These are phyloP conservation scores for Leptobrachium ailaonicum DNA, from an alignment of 2,113 vertebrate species.

Conservation along the genomic window DNA sequence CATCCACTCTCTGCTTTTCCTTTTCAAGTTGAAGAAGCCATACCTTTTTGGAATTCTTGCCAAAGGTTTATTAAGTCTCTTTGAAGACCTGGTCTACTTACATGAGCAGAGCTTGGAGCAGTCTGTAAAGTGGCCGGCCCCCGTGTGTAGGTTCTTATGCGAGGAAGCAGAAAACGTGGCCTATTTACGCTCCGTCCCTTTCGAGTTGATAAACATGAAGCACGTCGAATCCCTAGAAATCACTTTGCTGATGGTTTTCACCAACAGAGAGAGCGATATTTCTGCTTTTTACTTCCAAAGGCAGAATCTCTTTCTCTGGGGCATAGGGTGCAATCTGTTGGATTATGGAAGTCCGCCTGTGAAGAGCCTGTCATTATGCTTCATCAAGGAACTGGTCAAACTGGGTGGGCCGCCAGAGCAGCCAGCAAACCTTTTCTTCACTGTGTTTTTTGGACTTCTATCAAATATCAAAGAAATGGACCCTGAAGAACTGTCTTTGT, in stretches of 20 bases:
- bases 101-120: slow-evolving; percentile 61
- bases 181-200: slow-evolving; percentile 76
- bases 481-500: slow-evolving; percentile 61
- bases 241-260: slow-evolving; percentile 72
- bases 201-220: slow-evolving; percentile 71
- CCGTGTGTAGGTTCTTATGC: slow-evolving; percentile 70
- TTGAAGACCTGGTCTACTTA: slow-evolving; percentile 76
- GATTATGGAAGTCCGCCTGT: slow-evolving; percentile 72
- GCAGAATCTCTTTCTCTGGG: slow-evolving; percentile 77
- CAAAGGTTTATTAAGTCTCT: slow-evolving; percentile 77
- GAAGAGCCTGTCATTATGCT: slow-evolving; percentile 69
- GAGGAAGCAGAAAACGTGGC: slow-evolving; percentile 55
- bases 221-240: slow-evolving; percentile 78
- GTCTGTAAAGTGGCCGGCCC: slow-evolving; percentile 74
- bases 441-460: slow-evolving; percentile 76
- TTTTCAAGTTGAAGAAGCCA: slow-evolving; percentile 80
- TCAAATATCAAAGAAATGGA: slow-evolving; percentile 64
- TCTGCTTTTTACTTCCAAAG: slow-evolving; percentile 76
- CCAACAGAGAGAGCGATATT: slow-evolving; percentile 58
- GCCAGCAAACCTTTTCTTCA: slow-evolving; percentile 77
- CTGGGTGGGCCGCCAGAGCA: slow-evolving; percentile 81
- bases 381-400: slow-evolving; percentile 75
- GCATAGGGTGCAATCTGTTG: slow-evolving; percentile 77
- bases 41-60: slow-evolving; percentile 77
- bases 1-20: slow-evolving; percentile 84